These are phyloP conservation scores for Gymnodraco acuticeps DNA, from an alignment of 2,797 vertebrate genomes.

Conservation along the genomic window DNA sequence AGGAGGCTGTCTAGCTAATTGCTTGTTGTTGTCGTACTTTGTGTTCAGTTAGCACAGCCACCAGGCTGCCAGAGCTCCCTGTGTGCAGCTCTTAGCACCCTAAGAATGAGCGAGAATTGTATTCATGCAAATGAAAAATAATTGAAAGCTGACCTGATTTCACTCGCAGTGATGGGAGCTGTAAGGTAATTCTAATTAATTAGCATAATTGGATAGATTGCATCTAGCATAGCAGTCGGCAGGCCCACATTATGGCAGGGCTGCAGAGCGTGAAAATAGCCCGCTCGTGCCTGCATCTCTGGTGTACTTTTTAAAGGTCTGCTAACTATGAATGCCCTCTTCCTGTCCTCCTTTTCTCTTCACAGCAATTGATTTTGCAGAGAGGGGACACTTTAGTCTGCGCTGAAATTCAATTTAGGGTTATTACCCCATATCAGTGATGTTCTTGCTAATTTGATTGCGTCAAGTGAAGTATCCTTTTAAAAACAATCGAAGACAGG, in stretches of 20 bases:
- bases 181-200: conserved; percentile 73
- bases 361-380: conserved; percentile 82
- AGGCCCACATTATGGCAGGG: conserved; percentile 61
- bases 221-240: conserved; percentile 59
- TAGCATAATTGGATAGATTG: conserved; percentile 73
- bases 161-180: conserved; percentile 48
- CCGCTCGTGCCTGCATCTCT: conserved; percentile 67
- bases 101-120: conserved; percentile 53
- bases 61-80: conserved; percentile 49
- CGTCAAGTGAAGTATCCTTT: conserved; percentile 82
- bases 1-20: conserved; percentile 73
- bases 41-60: conserved; percentile 61
- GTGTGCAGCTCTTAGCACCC: conserved; percentile 42
- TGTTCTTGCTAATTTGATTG: conserved; percentile 86
- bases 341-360: conserved; percentile 76
- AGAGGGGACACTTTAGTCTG: conserved; percentile 77
- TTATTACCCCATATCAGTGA: conserved; percentile 84
- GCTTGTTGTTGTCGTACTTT: conserved; percentile 74
- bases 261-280: conserved; percentile 67
- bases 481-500: conserved; percentile 82
- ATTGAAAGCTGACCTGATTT: conserved; percentile 58
- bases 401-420: conserved; percentile 84
- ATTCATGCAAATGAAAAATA: conserved; percentile 53
- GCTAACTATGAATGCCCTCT: conserved; percentile 77
- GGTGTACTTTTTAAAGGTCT: conserved; percentile 77